A percentile compares a stretch with the other conserved stretches of the same genome.
These are phyloP conservation scores for Pyrgilauda ruficollis DNA, from an alignment of 2,113 vertebrate species.

Conservation along the genomic window DNA sequence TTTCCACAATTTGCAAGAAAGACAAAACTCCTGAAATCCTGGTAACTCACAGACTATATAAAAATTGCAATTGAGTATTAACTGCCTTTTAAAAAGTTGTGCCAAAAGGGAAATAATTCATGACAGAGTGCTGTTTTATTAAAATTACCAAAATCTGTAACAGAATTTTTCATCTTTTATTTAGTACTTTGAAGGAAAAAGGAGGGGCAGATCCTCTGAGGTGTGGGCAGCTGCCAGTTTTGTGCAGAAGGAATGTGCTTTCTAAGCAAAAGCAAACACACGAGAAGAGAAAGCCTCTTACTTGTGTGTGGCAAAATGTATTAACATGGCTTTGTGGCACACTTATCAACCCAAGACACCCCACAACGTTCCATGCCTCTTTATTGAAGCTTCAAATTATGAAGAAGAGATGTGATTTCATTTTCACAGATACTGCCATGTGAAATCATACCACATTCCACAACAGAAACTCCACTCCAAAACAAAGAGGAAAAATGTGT, in stretches of 20 bases:
- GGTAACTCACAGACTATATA: background rate
- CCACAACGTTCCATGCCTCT: background rate
- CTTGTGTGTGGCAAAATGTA: background rate
- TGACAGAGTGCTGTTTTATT: background rate
- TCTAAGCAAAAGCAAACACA: background rate
- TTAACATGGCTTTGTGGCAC: background rate
- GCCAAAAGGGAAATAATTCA: background rate
- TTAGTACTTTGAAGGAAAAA: background rate
- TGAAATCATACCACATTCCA: constrained; percentile 4
- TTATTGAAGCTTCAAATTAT: background rate
- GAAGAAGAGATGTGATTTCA: background rate
- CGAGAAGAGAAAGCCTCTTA: background rate
- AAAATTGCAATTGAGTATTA: background rate
- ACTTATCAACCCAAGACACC: background rate
- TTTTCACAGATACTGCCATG: background rate
- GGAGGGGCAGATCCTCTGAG: background rate
- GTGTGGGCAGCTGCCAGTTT: constrained; percentile 12
- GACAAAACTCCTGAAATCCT: background rate
- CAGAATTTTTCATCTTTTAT: background rate
- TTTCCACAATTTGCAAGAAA: background rate
- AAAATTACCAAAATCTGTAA: background rate
- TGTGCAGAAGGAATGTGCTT: background rate
- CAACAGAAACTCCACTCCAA: background rate
- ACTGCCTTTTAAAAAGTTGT: background rate
- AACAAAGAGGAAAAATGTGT: background rate